phyloP scores from a whole-genome alignment of 2,888 invertebrate genomes.

The Drosophila borborema region DNA sequence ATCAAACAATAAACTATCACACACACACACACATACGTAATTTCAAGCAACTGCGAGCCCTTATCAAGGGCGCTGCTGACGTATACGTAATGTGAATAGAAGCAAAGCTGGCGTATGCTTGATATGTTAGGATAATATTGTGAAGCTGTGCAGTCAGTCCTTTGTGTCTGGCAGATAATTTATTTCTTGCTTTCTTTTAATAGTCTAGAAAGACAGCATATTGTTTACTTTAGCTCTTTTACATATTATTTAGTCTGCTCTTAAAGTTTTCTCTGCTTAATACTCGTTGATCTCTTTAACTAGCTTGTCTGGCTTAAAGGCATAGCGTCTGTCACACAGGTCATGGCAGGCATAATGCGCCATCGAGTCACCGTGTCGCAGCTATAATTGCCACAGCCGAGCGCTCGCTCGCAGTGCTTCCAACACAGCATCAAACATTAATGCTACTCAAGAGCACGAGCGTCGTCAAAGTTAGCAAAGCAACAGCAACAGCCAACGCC shows the following conservation, averaged over 20 bases:
- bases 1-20: constrained; percentile 11
- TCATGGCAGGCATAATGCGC: constrained; percentile 31
- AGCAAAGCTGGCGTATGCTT: constrained; percentile 3
- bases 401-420: constrained; percentile 12
- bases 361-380: constrained; percentile 9
- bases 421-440: constrained; percentile 48
- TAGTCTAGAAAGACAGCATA: not conserved
- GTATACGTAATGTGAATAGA: constrained; percentile 12
- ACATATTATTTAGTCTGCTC: not conserved
- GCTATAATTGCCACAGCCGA: constrained; percentile 44
- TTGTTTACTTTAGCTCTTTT: not conserved
- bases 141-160: not conserved
- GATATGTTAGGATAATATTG: constrained; percentile 1
- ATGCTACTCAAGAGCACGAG: constrained; percentile 37
- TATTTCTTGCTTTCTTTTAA: not conserved
- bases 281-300: constrained; percentile 13
- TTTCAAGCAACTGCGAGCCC: not conserved
- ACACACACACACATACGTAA: not conserved
- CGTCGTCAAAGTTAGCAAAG: constrained; percentile 35
- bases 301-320: constrained; percentile 1
- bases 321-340: constrained; percentile 12
- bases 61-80: constrained; percentile 6
- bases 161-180: constrained; percentile 2
- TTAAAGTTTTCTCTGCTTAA: constrained; percentile 2
- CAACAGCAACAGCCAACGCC: constrained; percentile 11